Evolutionary conservation across 2,888 invertebrate species (phyloP).

Genomic region (Amblyjoppa proteus): DNA sequence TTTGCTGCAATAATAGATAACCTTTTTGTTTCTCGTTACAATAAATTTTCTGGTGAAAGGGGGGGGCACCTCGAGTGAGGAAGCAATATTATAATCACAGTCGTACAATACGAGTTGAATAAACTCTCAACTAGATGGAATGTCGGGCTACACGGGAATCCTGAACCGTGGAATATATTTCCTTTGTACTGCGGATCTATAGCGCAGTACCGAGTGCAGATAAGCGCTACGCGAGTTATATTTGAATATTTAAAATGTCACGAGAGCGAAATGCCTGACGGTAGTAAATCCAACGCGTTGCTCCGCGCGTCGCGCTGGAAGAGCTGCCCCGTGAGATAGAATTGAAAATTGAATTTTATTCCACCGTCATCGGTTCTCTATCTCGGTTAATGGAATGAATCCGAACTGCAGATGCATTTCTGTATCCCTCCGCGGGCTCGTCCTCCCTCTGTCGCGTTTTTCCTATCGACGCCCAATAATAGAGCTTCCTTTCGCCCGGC

Average conservation of each 20-base stretch:
- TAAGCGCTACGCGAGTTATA: constrained; percentile 20
- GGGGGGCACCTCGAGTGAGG: constrained; percentile 2
- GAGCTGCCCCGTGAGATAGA: not conserved
- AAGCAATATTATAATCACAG: constrained; percentile 52
- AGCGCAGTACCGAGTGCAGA: constrained; percentile 13
- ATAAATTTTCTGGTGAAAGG: constrained; percentile 11
- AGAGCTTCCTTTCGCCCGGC: constrained; percentile 25
- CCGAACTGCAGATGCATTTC: constrained; percentile 14
- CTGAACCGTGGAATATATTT: constrained; percentile 30
- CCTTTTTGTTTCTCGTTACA: constrained; percentile 24
- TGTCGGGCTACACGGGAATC: constrained; percentile 11
- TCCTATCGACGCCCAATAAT: constrained; percentile 7
- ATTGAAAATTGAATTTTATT: constrained; percentile 5
- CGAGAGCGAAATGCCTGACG: not conserved
- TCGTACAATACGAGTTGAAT: constrained; percentile 35
- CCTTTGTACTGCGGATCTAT: constrained; percentile 18
- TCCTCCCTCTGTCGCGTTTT: not conserved
- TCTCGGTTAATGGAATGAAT: constrained; percentile 57
- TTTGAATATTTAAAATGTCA: not conserved
- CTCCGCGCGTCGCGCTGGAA: not conserved
- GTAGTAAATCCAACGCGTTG: constrained; percentile 8
- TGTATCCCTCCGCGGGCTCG: constrained; percentile 11
- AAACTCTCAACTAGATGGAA: constrained; percentile 13
- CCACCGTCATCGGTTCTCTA: constrained; percentile 15
- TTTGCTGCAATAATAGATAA: constrained; percentile 7